phyloP scores from a whole-genome alignment of 1,140 invertebrate genomes.

The Bombus soroeensis region DNA sequence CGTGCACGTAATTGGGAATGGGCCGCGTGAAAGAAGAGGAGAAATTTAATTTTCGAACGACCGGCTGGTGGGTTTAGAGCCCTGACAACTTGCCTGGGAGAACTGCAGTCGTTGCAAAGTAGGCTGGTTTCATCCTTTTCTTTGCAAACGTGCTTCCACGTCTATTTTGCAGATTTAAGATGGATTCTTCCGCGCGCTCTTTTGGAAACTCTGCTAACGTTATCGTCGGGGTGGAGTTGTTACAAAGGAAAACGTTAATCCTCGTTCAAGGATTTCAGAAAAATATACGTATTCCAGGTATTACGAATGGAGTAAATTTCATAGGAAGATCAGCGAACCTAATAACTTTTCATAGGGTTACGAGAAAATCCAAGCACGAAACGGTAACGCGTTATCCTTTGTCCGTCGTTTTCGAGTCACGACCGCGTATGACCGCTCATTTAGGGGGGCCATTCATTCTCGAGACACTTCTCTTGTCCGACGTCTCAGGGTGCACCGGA shows the following conservation, averaged over 20 bases:
- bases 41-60: constrained; percentile 49
- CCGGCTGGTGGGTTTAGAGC: neutral
- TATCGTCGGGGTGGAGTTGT: neutral
- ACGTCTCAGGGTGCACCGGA: neutral
- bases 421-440: constrained; percentile 42
- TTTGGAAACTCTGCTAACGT: neutral
- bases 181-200: neutral
- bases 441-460: constrained; percentile 46
- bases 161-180: neutral
- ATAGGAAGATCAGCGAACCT: neutral
- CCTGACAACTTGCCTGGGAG: neutral
- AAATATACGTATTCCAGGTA: neutral
- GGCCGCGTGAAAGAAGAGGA: constrained; percentile 42
- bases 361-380: neutral
- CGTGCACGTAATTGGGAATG: constrained; percentile 36
- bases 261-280: too few species aligned
- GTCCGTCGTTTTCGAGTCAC: constrained; percentile 21
- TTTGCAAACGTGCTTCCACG: neutral
- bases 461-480: constrained; percentile 44
- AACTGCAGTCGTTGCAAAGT: neutral
- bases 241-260: neutral
- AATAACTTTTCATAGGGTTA: neutral
- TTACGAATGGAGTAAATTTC: neutral
- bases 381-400: neutral
- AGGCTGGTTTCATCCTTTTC: too few species aligned